Evolutionary conservation across 2,113 vertebrate species (phyloP).

Genomic region (Tachuris rubrigastra): DNA sequence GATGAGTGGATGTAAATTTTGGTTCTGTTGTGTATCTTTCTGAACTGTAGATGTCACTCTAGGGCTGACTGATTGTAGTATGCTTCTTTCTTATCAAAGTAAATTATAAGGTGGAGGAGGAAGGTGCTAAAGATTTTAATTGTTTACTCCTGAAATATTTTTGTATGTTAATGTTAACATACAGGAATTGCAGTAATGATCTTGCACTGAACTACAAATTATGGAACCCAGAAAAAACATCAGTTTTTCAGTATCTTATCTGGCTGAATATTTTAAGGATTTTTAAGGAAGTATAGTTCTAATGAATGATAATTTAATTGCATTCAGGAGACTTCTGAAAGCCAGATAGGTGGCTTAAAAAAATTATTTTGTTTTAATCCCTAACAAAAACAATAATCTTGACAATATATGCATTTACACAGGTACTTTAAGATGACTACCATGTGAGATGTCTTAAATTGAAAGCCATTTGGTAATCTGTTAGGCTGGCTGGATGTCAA

Average conservation of each 20-base stretch:
- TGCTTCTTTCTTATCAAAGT: not conserved
- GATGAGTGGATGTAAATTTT: not conserved
- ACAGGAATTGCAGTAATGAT: not conserved
- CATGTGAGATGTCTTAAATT: not conserved
- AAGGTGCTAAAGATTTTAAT: not conserved
- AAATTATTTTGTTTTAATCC: not conserved
- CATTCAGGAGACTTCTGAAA: not conserved
- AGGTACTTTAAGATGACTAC: not conserved
- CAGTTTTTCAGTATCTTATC: not conserved
- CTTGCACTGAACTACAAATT: not conserved
- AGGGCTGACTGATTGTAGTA: not conserved
- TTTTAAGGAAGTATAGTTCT: not conserved
- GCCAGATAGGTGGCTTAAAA: not conserved
- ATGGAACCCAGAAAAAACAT: not conserved
- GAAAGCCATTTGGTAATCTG: not conserved
- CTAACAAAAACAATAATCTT: not conserved
- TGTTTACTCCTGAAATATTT: not conserved
- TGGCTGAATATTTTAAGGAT: not conserved
- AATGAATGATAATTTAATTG: not conserved
- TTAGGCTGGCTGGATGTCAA: not conserved
- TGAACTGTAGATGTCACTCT: slow-evolving; percentile 72
- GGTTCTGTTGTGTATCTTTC: not conserved
- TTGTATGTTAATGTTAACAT: not conserved
- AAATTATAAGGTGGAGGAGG: not conserved
- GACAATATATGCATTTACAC: not conserved